Percentiles rank a stretch among this genome's conserved stretches.
Conservation (phyloP, 2,888 invertebrate genomes). For the Xiphydria camelus region DNA sequence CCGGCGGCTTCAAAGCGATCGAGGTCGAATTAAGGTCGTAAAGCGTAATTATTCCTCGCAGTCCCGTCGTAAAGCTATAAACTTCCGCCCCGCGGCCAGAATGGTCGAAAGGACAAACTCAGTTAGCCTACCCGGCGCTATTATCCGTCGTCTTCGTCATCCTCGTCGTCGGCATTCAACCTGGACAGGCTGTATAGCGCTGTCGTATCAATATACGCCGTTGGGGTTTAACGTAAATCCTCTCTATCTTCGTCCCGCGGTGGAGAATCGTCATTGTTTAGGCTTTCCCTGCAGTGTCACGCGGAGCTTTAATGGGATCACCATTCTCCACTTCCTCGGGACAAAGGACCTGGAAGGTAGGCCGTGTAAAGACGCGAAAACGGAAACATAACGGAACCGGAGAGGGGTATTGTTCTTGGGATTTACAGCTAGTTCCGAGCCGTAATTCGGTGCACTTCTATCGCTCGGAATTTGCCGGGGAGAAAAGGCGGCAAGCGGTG, state of each 20-base stretch:
- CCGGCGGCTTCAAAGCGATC: constrained; percentile 24
- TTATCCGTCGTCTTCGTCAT: not conserved
- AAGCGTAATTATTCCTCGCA: constrained; percentile 28
- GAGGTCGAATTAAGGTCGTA: constrained; percentile 26
- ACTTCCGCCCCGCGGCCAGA: constrained; percentile 14
- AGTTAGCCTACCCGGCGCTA: not conserved
- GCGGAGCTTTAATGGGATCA: not conserved
- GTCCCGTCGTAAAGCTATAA: constrained; percentile 26
- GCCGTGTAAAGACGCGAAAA: too few species aligned
- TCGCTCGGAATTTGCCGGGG: too few species aligned
- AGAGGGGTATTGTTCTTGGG: not conserved
- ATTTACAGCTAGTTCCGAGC: not conserved
- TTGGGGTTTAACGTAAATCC: too few species aligned
- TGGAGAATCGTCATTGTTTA: constrained; percentile 3
- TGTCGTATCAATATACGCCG: too few species aligned
- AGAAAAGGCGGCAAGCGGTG: too few species aligned
- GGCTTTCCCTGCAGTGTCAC: not conserved
- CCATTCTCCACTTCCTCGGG: not conserved
- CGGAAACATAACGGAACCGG: not conserved
- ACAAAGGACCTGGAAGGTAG: not conserved
- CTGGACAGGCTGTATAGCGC: too few species aligned
- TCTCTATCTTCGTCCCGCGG: too few species aligned
- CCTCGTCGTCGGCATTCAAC: too few species aligned
- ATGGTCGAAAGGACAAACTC: not conserved
- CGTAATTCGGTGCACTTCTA: too few species aligned